A percentile compares a stretch with the other conserved stretches of the same genome.
These are phyloP conservation scores for Schizothorax lantsangensis DNA, from an alignment of 2,797 vertebrate species.

Conservation along the genomic window DNA sequence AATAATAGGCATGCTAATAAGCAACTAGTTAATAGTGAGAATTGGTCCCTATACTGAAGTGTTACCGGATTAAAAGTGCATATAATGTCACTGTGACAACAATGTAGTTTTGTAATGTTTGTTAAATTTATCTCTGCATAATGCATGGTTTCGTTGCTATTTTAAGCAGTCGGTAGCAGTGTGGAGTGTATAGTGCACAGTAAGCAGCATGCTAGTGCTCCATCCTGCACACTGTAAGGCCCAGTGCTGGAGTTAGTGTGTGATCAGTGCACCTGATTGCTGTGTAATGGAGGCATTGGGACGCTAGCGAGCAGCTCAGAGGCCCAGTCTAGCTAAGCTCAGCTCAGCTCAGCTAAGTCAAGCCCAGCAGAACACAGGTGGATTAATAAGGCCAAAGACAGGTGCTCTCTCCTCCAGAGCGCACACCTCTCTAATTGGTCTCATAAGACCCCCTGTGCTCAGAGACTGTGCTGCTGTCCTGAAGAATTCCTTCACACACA, in stretches of 20 bases:
- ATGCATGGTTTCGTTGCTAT: not conserved
- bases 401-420: conserved; percentile 72
- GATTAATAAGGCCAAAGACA: conserved; percentile 76
- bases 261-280: conserved; percentile 42
- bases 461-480: conserved; percentile 53
- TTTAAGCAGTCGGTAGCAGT: not conserved
- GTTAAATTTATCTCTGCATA: not conserved
- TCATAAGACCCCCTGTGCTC: conserved; percentile 75
- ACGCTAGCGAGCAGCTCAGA: conserved; percentile 36
- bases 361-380: conserved; percentile 63
- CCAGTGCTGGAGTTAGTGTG: conserved; percentile 9
- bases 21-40: not conserved
- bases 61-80: not conserved
- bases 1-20: no score
- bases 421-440: conserved; percentile 81
- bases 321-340: conserved; percentile 43
- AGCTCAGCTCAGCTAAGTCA: conserved; percentile 49
- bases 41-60: not conserved
- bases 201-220: not conserved
- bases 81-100: not conserved
- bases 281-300: conserved; percentile 41
- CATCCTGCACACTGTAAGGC: not conserved
- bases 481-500: conserved; percentile 59
- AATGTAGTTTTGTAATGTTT: not conserved
- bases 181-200: not conserved